Evolutionary conservation across 2,797 vertebrate genomes (phyloP).

Genomic region (Hydrophis major): DNA sequence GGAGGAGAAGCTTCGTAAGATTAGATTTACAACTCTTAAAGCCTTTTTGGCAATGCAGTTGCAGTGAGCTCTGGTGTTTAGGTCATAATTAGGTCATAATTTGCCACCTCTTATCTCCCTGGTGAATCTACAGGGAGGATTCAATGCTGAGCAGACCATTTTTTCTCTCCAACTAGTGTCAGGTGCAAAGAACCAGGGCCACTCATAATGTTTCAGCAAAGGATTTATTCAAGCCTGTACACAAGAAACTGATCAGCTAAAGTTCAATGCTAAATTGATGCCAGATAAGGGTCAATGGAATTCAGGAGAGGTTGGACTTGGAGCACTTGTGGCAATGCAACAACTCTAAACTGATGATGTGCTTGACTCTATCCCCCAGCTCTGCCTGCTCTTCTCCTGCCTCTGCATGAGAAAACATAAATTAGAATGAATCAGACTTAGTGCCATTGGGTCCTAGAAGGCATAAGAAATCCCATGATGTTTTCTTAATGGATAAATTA

Average conservation of each 20-base stretch:
- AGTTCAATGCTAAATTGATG: background rate
- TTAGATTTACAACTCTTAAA: too few species aligned
- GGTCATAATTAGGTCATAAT: background rate
- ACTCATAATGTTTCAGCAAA: background rate
- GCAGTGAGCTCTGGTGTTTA: too few species aligned
- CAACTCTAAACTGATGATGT: background rate
- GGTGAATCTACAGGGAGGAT: background rate
- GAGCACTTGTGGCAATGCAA: background rate
- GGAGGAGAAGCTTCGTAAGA: too few species aligned
- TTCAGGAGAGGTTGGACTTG: background rate
- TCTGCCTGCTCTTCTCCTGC: background rate
- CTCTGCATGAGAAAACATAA: background rate
- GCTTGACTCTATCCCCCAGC: background rate
- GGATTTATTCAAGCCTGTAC: background rate
- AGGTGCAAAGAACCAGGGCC: background rate
- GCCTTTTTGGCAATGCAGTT: too few species aligned
- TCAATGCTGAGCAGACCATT: background rate
- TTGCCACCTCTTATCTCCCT: background rate
- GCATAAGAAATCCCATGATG: background rate
- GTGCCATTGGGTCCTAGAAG: background rate
- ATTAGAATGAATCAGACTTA: background rate
- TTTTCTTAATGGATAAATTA: background rate
- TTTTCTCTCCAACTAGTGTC: background rate
- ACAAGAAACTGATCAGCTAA: background rate
- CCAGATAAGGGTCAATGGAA: background rate